Conservation (phyloP, 2,797 vertebrate species). For the Lepus townsendii region DNA sequence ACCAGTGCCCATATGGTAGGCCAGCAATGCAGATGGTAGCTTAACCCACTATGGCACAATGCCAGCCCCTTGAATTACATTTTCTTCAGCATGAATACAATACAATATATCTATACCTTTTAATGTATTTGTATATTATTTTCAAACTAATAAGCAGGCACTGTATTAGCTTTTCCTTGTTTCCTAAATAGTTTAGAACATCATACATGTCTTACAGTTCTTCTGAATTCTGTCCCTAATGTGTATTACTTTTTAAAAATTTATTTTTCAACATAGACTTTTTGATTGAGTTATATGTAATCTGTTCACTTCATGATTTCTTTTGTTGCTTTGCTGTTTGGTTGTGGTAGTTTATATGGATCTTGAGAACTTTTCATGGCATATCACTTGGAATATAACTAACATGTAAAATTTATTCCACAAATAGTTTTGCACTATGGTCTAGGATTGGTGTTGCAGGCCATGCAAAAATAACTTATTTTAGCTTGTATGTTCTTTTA, state of each 20-base stretch:
- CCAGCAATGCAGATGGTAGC: too few relatives aligned
- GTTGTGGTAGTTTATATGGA: neutral
- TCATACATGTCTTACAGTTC: neutral
- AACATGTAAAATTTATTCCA: neutral
- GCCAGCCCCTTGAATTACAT: neutral
- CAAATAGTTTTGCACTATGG: neutral
- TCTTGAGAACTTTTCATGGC: neutral
- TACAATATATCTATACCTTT: neutral
- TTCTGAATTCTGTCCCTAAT: neutral
- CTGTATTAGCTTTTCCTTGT: neutral
- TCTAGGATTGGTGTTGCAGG: neutral
- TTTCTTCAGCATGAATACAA: neutral
- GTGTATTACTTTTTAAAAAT: neutral
- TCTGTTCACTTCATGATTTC: neutral
- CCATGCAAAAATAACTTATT: neutral
- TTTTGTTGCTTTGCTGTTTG: neutral
- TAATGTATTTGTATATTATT: neutral
- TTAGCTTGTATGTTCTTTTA: too few relatives aligned
- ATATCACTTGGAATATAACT: neutral
- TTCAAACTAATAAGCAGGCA: neutral
- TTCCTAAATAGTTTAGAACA: constrained; percentile 7
- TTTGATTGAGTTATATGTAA: neutral
- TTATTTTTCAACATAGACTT: neutral
- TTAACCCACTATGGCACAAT: too few relatives aligned
- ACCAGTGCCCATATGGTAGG: too few relatives aligned